Evolutionary conservation across 2,113 vertebrate species (phyloP).

Genomic region (Notechis scutatus): DNA sequence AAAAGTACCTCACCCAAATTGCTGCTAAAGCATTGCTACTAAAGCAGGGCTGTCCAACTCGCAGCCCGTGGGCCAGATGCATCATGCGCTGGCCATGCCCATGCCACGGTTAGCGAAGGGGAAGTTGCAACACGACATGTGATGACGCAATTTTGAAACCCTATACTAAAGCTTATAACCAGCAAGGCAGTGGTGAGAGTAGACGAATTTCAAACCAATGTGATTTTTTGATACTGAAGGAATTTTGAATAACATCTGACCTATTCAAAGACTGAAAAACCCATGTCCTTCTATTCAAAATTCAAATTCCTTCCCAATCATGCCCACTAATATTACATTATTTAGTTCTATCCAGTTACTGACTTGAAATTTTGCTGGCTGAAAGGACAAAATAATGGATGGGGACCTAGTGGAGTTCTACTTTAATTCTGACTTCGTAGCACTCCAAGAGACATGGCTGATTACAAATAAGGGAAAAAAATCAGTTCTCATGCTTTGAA

Average conservation of each 20-base stretch:
- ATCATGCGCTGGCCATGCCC: no score
- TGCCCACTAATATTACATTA: not conserved
- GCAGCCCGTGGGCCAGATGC: no score
- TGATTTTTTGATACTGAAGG: not conserved
- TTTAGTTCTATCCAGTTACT: not conserved
- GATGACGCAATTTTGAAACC: no score
- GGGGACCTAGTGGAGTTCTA: not conserved
- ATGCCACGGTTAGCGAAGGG: no score
- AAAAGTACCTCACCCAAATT: not conserved
- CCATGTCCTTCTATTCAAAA: not conserved
- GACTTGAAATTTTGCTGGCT: not conserved
- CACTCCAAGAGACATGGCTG: not conserved
- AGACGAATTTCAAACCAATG: not conserved
- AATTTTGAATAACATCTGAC: not conserved
- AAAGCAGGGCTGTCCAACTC: not conserved
- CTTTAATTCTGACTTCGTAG: not conserved
- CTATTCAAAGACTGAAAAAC: not conserved
- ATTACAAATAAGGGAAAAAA: not conserved
- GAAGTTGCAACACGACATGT: no score
- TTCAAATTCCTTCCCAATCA: not conserved
- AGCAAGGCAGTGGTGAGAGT: not conserved
- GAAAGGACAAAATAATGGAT: not conserved
- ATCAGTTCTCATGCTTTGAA: not conserved
- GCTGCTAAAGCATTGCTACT: not conserved
- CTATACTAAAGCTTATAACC: not conserved